Evolutionary conservation across 2,797 vertebrate species (phyloP), one percentile per base, ranked within the genome.

Genomic region (Oreortyx pictus): DNA sequence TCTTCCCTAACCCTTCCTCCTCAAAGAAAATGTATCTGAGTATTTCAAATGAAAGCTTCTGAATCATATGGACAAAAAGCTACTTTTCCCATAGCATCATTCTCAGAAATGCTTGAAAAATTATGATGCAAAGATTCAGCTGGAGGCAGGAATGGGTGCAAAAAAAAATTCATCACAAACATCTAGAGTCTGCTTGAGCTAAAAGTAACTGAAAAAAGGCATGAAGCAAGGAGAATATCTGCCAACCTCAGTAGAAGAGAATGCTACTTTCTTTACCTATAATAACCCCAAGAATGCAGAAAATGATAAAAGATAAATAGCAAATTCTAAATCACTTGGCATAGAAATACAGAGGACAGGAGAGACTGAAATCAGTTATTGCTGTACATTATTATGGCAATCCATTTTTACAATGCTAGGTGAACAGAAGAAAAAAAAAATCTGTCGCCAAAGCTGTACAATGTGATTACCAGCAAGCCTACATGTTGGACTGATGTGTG

Each of bases 161-260:
- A 89, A 90, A 90, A 90, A 90, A 92, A 88, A 95, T 87, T 95
- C 33, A 89, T 90, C 76, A 89, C 17, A 9, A 92, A 90, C 80
- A 72, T 33, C 68, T 82, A 80, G 67, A 92, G 44, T 33, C 73
- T 94, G 82, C n/a, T n/a, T 88, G 85, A 86, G 66, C 83, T 88
- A 70, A 75, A 95, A 95, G 89, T 68, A 91, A 93, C 41, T 61
- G 79, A 50, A 92, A 85, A 91, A 96, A 92, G 31, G 27, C 59
- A 74, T 35, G 23, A 59, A 60, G 89, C 46, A 76, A 78, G 64
- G 24, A 88, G 31, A 93, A 92, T 91, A 62, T 25, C 68, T 86
- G 82, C 71, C 62, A 95, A 13, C n/a, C 50, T 92, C 47, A 57
- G 35, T 71, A 89, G 80, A 4, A 82, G 47, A 25, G 37, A 90